These are phyloP conservation scores for Strigamia crassipes DNA, from an alignment of 2,888 invertebrate species.

Conservation along the genomic window DNA sequence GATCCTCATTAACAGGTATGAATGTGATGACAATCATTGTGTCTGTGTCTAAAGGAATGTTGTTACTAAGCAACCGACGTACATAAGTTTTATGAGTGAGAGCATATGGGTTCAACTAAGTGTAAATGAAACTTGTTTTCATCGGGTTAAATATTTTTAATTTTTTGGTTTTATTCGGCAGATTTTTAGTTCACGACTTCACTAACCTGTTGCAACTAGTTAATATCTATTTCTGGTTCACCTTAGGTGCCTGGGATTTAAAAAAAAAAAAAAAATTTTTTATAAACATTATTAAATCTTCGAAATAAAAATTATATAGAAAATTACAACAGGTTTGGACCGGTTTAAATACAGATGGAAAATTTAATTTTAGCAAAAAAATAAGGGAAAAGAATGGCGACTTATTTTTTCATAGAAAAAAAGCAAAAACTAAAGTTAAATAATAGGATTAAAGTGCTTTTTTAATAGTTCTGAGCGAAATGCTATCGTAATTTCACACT, in stretches of 20 bases:
- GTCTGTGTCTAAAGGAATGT: not conserved
- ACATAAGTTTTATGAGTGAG: not conserved
- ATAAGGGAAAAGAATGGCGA: not conserved
- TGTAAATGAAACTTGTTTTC: not conserved
- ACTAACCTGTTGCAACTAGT: not conserved
- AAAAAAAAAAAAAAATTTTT: not conserved
- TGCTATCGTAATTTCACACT: not conserved
- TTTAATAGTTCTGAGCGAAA: not conserved
- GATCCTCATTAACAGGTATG: not conserved
- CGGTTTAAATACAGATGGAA: not conserved
- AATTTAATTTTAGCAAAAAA: not conserved
- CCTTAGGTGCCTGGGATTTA: not conserved
- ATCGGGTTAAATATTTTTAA: not conserved
- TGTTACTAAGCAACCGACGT: not conserved
- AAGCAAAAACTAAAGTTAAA: not conserved
- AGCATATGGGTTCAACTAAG: not conserved
- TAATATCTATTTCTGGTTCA: not conserved
- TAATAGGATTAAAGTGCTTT: not conserved
- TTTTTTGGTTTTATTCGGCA: not conserved
- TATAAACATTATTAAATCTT: not conserved
- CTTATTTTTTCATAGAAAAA: not conserved
- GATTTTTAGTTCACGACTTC: not conserved
- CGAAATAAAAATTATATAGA: not conserved
- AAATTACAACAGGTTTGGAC: not conserved
- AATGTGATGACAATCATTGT: not conserved